phyloP scores from a whole-genome alignment of 2,113 vertebrate genomes.

The Rhinopomastus cyanomelas region DNA sequence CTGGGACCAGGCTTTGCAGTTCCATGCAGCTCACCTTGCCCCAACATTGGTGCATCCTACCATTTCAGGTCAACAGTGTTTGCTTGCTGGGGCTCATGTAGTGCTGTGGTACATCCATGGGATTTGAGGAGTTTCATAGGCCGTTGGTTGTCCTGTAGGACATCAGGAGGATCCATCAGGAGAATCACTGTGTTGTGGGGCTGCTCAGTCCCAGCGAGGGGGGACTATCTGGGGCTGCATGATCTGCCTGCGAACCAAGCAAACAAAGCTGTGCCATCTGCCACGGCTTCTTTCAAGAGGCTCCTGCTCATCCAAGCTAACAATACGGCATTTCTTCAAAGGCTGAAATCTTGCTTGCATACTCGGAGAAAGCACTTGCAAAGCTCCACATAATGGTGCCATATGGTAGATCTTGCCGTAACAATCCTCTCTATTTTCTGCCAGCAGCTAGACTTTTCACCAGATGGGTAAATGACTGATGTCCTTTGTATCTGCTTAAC shows the following conservation, averaged over 20 bases:
- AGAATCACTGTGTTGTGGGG: not conserved
- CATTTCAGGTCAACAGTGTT: fast-evolving
- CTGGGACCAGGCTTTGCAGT: not conserved
- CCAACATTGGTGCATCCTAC: fast-evolving
- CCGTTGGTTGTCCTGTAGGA: fast-evolving
- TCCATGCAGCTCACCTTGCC: not conserved
- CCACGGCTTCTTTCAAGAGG: constrained; percentile 50
- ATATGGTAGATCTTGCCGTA: constrained; percentile 48
- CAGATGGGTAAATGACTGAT: constrained; percentile 42
- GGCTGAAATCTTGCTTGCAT: constrained; percentile 34
- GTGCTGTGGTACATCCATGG: fast-evolving
- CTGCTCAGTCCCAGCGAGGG: not conserved
- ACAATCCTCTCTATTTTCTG: constrained; percentile 53
- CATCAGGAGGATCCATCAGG: too few species aligned
- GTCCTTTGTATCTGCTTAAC: constrained; percentile 49
- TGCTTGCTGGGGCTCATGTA: not conserved
- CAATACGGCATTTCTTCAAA: constrained; percentile 37
- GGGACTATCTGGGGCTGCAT: not conserved
- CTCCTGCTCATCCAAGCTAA: constrained; percentile 13
- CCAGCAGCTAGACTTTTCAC: constrained; percentile 28
- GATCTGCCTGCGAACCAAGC: not conserved
- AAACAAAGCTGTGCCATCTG: constrained; percentile 68
- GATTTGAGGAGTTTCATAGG: not conserved
- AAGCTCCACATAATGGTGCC: constrained; percentile 49
- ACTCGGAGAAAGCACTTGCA: constrained; percentile 48